Evolutionary conservation across 2,113 vertebrate species (phyloP), one percentile per base, ranked within the genome.

Genomic region (Daboia siamensis): DNA sequence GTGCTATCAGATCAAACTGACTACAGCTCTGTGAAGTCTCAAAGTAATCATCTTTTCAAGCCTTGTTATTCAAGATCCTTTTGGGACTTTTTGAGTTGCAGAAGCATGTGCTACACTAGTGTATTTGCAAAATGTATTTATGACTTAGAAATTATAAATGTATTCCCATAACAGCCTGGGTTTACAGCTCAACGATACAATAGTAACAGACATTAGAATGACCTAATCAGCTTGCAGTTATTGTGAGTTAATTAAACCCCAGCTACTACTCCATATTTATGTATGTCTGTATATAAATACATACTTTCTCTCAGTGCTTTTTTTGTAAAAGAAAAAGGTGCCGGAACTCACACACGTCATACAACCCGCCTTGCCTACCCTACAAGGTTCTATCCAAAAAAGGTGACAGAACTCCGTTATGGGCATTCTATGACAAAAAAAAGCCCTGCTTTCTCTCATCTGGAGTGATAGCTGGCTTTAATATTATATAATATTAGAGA

Each of bases 101-200:
- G 87, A 74, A 24, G 59, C 48, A 15, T n/a, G 21, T 51, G 46
- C 57, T 69, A 2, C 23, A 9, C 5, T 64, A 57, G 56, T 54
- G 23, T 9, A 55, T 74, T 87, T 44, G 57, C 59, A 92, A 91
- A 88, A 61, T 87, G 51, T 88, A 52, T 87, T 88, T 74, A 55
- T 74, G 48, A 59, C n/a, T 64, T 69, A 48, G 33, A 51, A 86
- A 91, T 59, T 87, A 91, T 51, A 91, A 86, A 91, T 52, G 57
- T 46, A 84, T 52, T 52, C 48, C 86, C 61, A 74, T 92, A 74
- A 46, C 21, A 88, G 48, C 48, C 23, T 39, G 13, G n/a, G 23
- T 74, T 44, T 88, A 55, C 24, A 74, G 13, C 51, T 88, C n/a
- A 74, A 87, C 69, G 21, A 87, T 74, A 69, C 23, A 88, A 87